These are phyloP conservation scores for Drosophila aff. DNA, from an alignment of 1,140 invertebrate genomes.

Conservation along the genomic window DNA sequence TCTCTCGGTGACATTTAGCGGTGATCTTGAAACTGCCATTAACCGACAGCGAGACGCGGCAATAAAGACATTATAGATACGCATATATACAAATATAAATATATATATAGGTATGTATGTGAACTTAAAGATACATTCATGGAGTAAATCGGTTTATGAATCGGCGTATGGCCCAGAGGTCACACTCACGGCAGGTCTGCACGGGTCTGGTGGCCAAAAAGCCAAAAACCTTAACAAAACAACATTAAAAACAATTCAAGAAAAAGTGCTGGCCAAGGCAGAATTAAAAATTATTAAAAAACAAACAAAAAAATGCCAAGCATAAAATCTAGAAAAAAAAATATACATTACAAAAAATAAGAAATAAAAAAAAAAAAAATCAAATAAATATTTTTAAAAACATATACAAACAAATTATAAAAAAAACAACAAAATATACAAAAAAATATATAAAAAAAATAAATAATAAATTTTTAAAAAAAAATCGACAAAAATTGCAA, in stretches of 20 bases:
- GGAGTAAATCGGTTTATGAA: conserved; percentile 23
- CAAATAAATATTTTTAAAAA: too few species aligned
- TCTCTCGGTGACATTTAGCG: conserved; percentile 22
- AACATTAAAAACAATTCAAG: conserved; percentile 47
- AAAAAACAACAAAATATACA: too few species aligned
- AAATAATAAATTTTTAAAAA: too few species aligned
- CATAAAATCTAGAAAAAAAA: background rate
- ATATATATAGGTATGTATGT: background rate
- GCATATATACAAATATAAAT: conserved; percentile 1
- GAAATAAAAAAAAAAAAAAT: conserved; percentile 26
- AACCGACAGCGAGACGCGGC: conserved; percentile 4
- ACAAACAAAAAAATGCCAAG: background rate
- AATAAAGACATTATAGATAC: conserved; percentile 33
- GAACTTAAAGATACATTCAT: conserved; percentile 13
- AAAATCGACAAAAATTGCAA: too few species aligned
- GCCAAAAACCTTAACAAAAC: conserved; percentile 43
- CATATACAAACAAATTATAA: too few species aligned
- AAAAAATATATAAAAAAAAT: too few species aligned
- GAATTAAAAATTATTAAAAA: conserved; percentile 59
- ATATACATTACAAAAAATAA: background rate
- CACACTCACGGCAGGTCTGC: conserved; percentile 10
- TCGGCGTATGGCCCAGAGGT: conserved; percentile 26
- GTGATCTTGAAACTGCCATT: conserved; percentile 42
- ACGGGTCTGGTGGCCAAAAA: background rate
- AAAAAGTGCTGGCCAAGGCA: conserved; percentile 58